phyloP scores from a whole-genome alignment of 2,797 vertebrate species.

The Phalanger gymnotis region DNA sequence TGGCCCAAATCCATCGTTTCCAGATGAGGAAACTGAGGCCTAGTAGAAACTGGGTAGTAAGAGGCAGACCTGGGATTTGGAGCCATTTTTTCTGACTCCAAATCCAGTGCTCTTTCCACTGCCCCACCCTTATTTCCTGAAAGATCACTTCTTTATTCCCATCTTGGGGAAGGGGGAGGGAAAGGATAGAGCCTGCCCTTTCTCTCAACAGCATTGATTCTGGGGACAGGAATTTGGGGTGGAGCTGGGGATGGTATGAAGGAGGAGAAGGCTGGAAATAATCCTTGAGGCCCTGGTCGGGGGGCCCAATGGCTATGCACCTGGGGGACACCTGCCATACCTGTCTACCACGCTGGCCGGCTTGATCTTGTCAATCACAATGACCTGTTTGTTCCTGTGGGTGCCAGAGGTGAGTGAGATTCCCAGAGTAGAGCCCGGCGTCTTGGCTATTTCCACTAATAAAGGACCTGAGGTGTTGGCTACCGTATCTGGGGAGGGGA shows the following conservation, averaged over 20 bases:
- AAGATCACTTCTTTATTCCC: not conserved
- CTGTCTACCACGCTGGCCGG: slow-evolving; percentile 97
- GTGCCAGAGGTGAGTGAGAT: slow-evolving; percentile 90
- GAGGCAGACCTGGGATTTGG: not conserved
- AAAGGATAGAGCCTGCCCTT: not conserved
- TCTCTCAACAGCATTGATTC: not conserved
- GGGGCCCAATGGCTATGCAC: not conserved
- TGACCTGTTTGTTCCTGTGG: slow-evolving; percentile 94
- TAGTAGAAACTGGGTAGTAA: not conserved
- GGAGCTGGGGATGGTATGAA: not conserved
- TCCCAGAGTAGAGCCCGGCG: slow-evolving; percentile 92
- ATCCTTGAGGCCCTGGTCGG: not conserved
- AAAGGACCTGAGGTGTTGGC: slow-evolving; percentile 94
- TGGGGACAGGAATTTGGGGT: not conserved
- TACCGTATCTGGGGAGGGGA: slow-evolving; percentile 87
- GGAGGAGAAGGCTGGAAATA: not conserved
- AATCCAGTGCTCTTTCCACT: not conserved
- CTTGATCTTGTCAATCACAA: slow-evolving; percentile 96
- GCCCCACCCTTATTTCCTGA: not conserved
- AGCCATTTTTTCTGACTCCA: not conserved
- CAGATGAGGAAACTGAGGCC: not conserved
- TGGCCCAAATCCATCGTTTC: not conserved
- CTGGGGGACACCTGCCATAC: slow-evolving; percentile 77
- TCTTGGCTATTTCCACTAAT: slow-evolving; percentile 95
- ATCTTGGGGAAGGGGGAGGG: not conserved